Evolutionary conservation across 2,113 vertebrate genomes (phyloP).

Genomic region (Hippoglossus stenolepis): DNA sequence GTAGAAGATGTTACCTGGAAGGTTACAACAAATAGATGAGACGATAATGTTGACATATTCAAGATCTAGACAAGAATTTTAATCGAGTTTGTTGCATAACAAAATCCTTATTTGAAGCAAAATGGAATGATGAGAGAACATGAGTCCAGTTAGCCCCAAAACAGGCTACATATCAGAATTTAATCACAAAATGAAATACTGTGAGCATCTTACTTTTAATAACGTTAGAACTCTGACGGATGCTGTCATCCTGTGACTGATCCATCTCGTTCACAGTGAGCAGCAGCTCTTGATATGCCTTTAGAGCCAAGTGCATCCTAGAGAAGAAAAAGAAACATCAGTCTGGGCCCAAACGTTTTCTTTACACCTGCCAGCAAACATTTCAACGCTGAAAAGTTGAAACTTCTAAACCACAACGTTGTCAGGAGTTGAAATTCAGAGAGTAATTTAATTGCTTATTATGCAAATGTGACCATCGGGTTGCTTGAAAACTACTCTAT

Average conservation of each 20-base stretch:
- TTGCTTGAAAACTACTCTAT: too few relatives aligned
- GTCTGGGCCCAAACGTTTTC: neutral
- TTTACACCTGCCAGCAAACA: neutral
- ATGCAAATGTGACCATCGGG: neutral
- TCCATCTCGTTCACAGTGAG: slow-evolving; percentile 95
- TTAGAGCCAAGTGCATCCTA: slow-evolving; percentile 97
- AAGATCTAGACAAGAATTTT: neutral
- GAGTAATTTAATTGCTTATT: too few relatives aligned
- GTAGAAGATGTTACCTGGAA: slow-evolving; percentile 95
- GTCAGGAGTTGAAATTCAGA: neutral
- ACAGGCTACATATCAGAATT: neutral
- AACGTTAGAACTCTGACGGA: slow-evolving; percentile 90
- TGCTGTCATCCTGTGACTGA: slow-evolving; percentile 83
- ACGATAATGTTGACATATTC: neutral
- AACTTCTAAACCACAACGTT: neutral
- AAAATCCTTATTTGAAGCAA: neutral
- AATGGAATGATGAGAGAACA: neutral
- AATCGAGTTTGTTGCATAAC: neutral
- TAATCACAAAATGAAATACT: too few relatives aligned
- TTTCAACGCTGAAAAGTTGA: neutral
- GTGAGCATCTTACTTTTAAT: slow-evolving; percentile 89
- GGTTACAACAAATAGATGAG: slow-evolving; percentile 7
- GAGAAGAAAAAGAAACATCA: neutral
- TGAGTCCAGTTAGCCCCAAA: neutral
- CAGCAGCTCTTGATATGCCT: slow-evolving; percentile 95